Percentiles rank a stretch among this genome's conserved stretches.
Conservation (phyloP, 1,140 invertebrate species). For the honey bee (Apis mellifera) region Amel_HAv3.1 CM009939.2:3525501-3526000, state of each 20-base stretch:
- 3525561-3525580: conserved; percentile 29
- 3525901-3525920: background rate
- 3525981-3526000: background rate
- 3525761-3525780: too few species aligned
- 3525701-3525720: too few species aligned
- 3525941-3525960: background rate
- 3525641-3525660: background rate
- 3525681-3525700: too few species aligned
- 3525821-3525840: background rate
- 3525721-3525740: too few species aligned
- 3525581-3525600: conserved; percentile 21
- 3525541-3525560: conserved; percentile 59
- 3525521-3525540: conserved; percentile 45
- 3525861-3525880: background rate
- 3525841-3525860: background rate
- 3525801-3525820: too few species aligned
- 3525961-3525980: too few species aligned
- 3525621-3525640: background rate
- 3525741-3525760: too few species aligned
- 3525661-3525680: too few species aligned
- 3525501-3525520: conserved; percentile 54
- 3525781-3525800: too few species aligned
- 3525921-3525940: background rate
- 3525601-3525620: background rate
- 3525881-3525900: background rate